Evolutionary conservation across 1,140 invertebrate genomes (phyloP), one percentile per base, ranked within the genome.

Genomic region (Phthorimaea operculella): DNA sequence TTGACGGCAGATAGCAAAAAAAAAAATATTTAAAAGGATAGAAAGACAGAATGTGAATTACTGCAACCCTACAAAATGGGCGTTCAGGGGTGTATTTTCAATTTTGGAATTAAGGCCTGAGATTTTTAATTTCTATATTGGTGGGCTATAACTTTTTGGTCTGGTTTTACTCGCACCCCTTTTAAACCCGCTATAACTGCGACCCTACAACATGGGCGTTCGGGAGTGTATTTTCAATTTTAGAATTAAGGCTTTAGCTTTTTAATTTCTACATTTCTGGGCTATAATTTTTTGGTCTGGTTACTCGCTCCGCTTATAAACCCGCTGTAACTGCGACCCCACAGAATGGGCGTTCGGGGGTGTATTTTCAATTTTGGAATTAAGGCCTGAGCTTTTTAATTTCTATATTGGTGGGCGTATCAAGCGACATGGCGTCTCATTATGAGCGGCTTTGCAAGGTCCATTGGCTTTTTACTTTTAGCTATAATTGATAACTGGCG

Each of bases 231-330:
- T 59, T 70, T 69, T 63, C 55, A 59, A 51, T 56, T 51, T 56
- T 50, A 57, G 60, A 60, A 76, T 72, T 70, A 73, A 72, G 68
- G 59, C 64, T 63, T 56, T 62, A 65, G 72, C 70, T 68, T 74
- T 80, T 80, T 75, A 76, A 81, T 79, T 74, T 69, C 57, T 57
- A 62, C 68, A 79, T 73, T 64, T 67, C 62, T 81, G 70, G 78
- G 77, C 74, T n/a, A n/a, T n/a, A n/a, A n/a, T n/a, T n/a, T n/a
- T n/a, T n/a, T n/a, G n/a, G n/a, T n/a, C n/a, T n/a, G n/a, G n/a
- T n/a, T n/a, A 47, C 11, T 8, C 59, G 60, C 66, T 60, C 49
- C 39, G 60, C 54, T 54, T 18, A 60, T 61, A 0, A 57, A 53
- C 33, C 36, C 71, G 65, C 72, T 64, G 1, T 0, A 33, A 71